These are phyloP conservation scores for Colistium nudipinnis DNA, from an alignment of 2,113 vertebrate species.

Conservation along the genomic window DNA sequence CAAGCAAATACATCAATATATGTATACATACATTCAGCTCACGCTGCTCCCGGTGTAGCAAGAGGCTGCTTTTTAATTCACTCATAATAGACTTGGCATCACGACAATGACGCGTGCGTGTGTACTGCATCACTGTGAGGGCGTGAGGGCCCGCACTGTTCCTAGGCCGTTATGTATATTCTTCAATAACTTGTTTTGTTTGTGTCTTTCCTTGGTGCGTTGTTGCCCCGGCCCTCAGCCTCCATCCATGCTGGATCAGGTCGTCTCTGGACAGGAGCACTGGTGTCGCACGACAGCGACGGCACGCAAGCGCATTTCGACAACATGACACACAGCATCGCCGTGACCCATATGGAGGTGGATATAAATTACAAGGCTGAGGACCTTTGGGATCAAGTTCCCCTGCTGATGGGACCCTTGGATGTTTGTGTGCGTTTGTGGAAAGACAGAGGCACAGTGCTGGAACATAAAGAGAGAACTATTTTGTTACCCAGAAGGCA, in stretches of 20 bases:
- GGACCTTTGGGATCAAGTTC: slow-evolving; percentile 55
- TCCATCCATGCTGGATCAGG: background rate
- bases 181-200: background rate
- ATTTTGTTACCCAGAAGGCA: slow-evolving; percentile 13
- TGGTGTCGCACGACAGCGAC: slow-evolving; percentile 12
- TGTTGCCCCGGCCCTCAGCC: background rate
- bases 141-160: background rate
- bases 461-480: slow-evolving; percentile 10
- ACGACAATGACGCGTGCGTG: background rate
- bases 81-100: background rate
- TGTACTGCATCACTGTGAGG: background rate
- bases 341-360: slow-evolving; percentile 57
- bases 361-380: slow-evolving; percentile 55
- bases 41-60: background rate
- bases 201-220: background rate
- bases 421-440: slow-evolving; percentile 16
- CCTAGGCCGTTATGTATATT: background rate
- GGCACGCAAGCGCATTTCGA: slow-evolving; percentile 14
- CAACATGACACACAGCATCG: slow-evolving; percentile 24
- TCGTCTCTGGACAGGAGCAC: background rate
- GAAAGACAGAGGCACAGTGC: slow-evolving; percentile 3
- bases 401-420: slow-evolving; percentile 12
- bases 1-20: no score
- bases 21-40: no score
- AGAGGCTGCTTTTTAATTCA: no score